phyloP scores from a whole-genome alignment of 2,797 vertebrate genomes.

The Pangasius krempfi region DNA sequence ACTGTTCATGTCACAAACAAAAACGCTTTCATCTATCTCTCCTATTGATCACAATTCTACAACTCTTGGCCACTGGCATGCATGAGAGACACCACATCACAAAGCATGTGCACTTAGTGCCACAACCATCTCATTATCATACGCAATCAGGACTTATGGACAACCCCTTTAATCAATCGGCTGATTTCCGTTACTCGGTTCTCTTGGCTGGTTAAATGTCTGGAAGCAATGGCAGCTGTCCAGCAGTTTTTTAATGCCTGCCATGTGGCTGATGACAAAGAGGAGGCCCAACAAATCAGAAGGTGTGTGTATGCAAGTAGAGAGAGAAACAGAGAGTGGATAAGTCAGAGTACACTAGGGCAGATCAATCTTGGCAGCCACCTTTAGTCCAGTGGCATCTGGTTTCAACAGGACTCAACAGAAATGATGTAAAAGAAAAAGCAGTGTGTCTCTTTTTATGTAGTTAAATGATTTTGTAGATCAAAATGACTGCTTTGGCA shows the following conservation, averaged over 20 bases:
- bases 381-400: not conserved
- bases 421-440: not conserved
- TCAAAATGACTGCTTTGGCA: not conserved
- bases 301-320: constrained; percentile 1
- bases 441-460: not conserved
- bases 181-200: constrained; percentile 1
- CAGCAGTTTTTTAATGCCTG: constrained; percentile 33
- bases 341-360: constrained; percentile 11
- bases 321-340: not conserved
- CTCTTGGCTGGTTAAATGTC: constrained; percentile 11
- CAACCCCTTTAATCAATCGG: constrained; percentile 32
- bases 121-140: constrained; percentile 45
- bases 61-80: not conserved
- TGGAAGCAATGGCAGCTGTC: constrained; percentile 28
- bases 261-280: constrained; percentile 25
- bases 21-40: constrained; percentile 73
- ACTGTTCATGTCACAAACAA: constrained; percentile 69
- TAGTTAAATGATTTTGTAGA: constrained; percentile 25
- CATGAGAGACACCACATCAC: constrained; percentile 27
- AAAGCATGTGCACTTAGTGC: constrained; percentile 38
- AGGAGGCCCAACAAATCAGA: not conserved
- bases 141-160: constrained; percentile 40
- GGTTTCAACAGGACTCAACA: constrained; percentile 2
- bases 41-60: constrained; percentile 67
- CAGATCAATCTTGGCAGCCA: not conserved